phyloP scores from a whole-genome alignment of 2,888 invertebrate genomes.

The Norana najaformis region DNA sequence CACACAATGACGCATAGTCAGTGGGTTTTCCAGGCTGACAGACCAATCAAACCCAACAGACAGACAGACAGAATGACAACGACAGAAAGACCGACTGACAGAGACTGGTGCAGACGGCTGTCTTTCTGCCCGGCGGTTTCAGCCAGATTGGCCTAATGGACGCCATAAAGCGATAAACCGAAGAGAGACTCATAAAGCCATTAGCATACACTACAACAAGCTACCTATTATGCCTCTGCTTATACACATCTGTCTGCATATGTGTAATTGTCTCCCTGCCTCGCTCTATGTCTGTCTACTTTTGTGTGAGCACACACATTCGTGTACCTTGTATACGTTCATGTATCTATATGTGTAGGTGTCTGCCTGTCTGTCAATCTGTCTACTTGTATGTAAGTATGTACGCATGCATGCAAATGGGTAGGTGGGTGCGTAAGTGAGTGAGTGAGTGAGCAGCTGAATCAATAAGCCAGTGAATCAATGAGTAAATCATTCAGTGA shows the following conservation, averaged over 20 bases:
- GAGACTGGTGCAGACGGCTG: no score
- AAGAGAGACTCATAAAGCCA: neutral
- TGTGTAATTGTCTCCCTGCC: neutral
- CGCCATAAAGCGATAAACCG: conserved; percentile 1
- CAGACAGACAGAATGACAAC: neutral
- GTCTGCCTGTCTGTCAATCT: no score
- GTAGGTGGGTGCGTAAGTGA: neutral
- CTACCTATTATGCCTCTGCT: neutral
- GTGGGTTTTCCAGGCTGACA: neutral
- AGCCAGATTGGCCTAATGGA: neutral
- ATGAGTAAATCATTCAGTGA: no score
- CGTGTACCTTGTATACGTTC: no score
- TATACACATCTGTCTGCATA: neutral
- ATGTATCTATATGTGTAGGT: neutral
- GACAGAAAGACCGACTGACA: no score
- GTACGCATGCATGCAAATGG: neutral
- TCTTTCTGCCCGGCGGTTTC: neutral
- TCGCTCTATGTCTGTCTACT: neutral
- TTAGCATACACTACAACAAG: neutral
- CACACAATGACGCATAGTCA: neutral
- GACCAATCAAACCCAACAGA: neutral
- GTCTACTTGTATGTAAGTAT: neutral
- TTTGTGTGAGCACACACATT: no score
- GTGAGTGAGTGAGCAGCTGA: neutral
- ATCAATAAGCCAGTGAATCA: neutral